These are phyloP conservation scores for Halocaridina rubra DNA, from an alignment of 2,888 invertebrate genomes.

Conservation along the genomic window DNA sequence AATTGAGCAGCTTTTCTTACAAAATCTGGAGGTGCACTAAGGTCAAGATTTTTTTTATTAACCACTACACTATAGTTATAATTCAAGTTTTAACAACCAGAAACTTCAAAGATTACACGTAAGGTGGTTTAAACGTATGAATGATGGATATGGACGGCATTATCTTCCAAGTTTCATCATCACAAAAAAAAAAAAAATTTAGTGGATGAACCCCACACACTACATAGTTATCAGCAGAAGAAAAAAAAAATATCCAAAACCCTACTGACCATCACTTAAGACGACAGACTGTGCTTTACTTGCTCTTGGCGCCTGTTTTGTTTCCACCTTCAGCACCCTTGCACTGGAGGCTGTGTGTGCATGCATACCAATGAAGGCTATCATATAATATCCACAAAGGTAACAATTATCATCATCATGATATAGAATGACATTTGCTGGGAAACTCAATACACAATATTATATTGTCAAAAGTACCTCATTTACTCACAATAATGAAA, in stretches of 20 bases:
- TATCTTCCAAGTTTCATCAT: slow-evolving; percentile 33
- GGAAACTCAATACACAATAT: too few relatives aligned
- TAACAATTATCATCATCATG: too few relatives aligned
- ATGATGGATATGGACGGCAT: not conserved
- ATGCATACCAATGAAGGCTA: not conserved
- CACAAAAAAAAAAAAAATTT: not conserved
- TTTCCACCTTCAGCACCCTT: slow-evolving; percentile 59
- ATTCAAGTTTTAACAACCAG: too few relatives aligned
- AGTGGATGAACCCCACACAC: slow-evolving; percentile 35
- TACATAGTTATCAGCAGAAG: not conserved
- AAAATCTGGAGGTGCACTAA: too few relatives aligned
- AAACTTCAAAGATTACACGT: too few relatives aligned
- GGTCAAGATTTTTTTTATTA: too few relatives aligned
- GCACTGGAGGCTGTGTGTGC: slow-evolving; percentile 46
- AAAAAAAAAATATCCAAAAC: slow-evolving; percentile 2
- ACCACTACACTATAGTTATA: too few relatives aligned
- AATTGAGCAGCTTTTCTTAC: too few relatives aligned
- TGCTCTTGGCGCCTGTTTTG: slow-evolving; percentile 56
- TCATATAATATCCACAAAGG: too few relatives aligned
- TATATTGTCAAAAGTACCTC: too few relatives aligned
- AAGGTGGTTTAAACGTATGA: not conserved
- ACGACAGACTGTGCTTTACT: slow-evolving; percentile 61
- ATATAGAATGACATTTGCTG: too few relatives aligned
- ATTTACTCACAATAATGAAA: too few relatives aligned
- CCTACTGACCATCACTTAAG: slow-evolving; percentile 63